Evolutionary conservation across 2,113 vertebrate genomes (phyloP), one percentile per base, ranked within the genome.

Genomic region (Probosciger aterrimus): DNA sequence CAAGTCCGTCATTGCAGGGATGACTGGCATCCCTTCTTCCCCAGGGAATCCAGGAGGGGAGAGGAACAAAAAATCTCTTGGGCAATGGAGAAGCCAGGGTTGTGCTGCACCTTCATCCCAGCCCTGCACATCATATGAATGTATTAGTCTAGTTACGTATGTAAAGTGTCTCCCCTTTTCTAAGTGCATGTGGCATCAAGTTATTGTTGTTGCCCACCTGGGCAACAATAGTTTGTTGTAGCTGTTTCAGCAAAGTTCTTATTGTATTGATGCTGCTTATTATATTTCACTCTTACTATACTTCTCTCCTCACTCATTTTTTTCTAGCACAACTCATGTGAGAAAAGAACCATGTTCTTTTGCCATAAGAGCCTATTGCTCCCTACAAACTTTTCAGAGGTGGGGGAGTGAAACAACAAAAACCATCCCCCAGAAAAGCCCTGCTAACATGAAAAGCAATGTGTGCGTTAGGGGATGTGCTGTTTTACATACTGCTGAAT

Each of bases 91-190:
- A 70, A 71, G 37, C 10, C 3, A 8, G 17, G 11, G 4, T 9
- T 44, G 18, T 67, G 62, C 8, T 6, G 2, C 27, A 12, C 5
- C 4, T 35, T 35, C 22, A 18, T 24, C 28, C 43, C 59, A 73
- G 39, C 31, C 33, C 22, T 84, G 52, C 3, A 22, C 28, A 5
- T 3, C 1, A 2, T 0, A 1, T 30, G 37, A 62, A 19, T 24
- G 16, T 18, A 15, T 49, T 49, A 82, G 46, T 44, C 68, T 31
- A 18, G 12, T 19, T 35, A 19, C 9, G 10, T 9, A 22, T 24
- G 19, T 55, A 28, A 23, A 11, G 30, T 20, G 25, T 35, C 31
- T 43, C 37, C 31, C n/a, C 16, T 86, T 37, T n/a, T 31, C 31
- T 55, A 23, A 37, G 27, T 41, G 62, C 15, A 10, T 30, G 22